Percentiles rank a stretch among this genome's conserved stretches.
These are phyloP conservation scores for Mormyrops attenuatus DNA, from an alignment of 2,797 vertebrate genomes.

Conservation along the genomic window DNA sequence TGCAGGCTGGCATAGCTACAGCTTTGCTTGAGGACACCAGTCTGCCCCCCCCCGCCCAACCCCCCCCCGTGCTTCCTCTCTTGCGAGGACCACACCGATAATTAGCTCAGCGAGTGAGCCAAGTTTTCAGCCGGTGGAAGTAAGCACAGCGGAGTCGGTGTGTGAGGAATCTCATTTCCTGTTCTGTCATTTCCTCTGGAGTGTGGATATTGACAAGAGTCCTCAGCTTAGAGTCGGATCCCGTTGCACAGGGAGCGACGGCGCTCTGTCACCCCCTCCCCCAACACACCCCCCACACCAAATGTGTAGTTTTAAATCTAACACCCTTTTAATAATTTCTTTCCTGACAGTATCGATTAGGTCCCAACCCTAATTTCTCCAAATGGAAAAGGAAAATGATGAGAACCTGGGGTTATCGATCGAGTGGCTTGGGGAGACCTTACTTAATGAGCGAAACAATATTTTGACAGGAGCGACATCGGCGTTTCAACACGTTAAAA, in stretches of 20 bases:
- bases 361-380: constrained; percentile 17
- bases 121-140: neutral
- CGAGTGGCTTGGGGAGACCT: neutral
- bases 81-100: neutral
- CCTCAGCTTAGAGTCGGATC: neutral
- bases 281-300: neutral
- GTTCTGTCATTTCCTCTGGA: constrained; percentile 16
- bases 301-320: constrained; percentile 9
- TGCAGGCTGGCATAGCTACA: neutral
- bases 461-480: constrained; percentile 5
- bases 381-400: constrained; percentile 17
- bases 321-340: constrained; percentile 10
- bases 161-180: constrained; percentile 18
- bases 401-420: neutral
- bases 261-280: neutral
- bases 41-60: neutral
- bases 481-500: neutral
- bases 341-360: constrained; percentile 15
- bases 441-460: constrained; percentile 13
- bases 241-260: neutral
- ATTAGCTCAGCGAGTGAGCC: constrained; percentile 10
- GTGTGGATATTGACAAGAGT: neutral
- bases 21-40: neutral
- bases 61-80: neutral
- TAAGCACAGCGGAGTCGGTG: neutral